Conservation (phyloP, 2,888 invertebrate species). For the Tachina lurida region DNA sequence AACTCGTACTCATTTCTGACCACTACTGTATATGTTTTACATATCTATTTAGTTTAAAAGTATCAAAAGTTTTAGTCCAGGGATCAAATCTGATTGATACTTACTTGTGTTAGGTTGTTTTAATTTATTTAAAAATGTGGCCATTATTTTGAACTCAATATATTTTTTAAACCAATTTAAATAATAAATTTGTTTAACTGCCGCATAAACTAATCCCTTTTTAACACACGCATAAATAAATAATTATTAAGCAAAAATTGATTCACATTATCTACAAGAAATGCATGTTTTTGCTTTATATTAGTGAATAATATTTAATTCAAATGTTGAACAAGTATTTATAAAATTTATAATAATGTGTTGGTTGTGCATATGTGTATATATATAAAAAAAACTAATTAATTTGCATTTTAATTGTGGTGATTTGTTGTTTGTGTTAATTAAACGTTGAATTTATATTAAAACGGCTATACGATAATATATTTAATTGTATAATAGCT, state of each 20-base stretch:
- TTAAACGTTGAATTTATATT: constrained; percentile 38
- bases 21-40: too few species aligned
- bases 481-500: constrained; percentile 2
- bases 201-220: too few species aligned
- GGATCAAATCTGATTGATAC: too few species aligned
- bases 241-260: not conserved
- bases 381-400: constrained; percentile 20
- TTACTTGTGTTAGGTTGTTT: too few species aligned
- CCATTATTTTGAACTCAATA: too few species aligned
- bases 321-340: constrained; percentile 10
- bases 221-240: not conserved
- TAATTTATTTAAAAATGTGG: too few species aligned
- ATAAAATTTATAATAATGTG: constrained; percentile 12
- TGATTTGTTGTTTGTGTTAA: constrained; percentile 56
- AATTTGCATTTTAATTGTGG: constrained; percentile 52
- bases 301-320: constrained; percentile 24
- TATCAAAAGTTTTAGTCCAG: too few species aligned
- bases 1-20: too few species aligned
- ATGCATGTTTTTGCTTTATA: constrained; percentile 23
- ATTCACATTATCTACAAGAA: constrained; percentile 3
- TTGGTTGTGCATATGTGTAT: not conserved
- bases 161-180: too few species aligned
- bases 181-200: too few species aligned
- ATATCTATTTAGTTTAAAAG: too few species aligned
- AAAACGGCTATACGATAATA: not conserved